Evolutionary conservation across 2,113 vertebrate genomes (phyloP), one percentile per base, ranked within the genome.

Genomic region (Prunella fulvescens): DNA sequence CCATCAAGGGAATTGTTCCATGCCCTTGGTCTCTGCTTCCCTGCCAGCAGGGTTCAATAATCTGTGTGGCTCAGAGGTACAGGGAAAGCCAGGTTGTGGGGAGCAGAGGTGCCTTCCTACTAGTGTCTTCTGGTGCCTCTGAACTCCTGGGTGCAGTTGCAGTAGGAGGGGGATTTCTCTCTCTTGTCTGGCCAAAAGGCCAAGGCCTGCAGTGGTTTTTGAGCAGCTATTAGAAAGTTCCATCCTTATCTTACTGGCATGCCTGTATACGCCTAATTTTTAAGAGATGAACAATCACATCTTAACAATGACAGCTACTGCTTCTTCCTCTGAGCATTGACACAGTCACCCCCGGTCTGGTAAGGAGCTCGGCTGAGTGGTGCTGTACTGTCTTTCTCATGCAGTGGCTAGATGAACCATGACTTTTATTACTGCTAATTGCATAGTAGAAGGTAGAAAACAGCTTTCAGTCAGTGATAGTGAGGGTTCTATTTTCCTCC

Each of bases 331-430:
- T 57, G n/a, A 44, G 58, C 22, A 2, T 28, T 58, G 42, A 19
- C 35, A 7, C 12, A 12, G 8, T 58, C 39, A 5, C 22, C 26
- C 3, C 29, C 0, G 5, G 10, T 11, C 28, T 26, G 5, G 9
- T 29, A 8, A 58, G 25, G 60, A 64, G 60, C 28, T 35, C 37
- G 33, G 37, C 3, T 28, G 31, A 74, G 70, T 8, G 16, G 2
- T 37, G 47, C 64, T 67, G 18, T 66, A 47, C 61, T 64, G 28
- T 65, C 48, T 42, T 60, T 70, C 57, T 85, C 4, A 0, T 44
- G 37, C 40, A 25, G 50, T 18, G 37, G 22, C 35, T 67, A 24
- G 31, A 45, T 80, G 77, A 78, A 33, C 19, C 5, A 10, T 4
- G 4, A 50, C 26, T 66, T 93, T 60, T 78, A 31, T 58, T 91